Evolutionary conservation across 1,140 invertebrate genomes (phyloP), one percentile per base, ranked within the genome.

Genomic region (Penaeus vannamei): DNA sequence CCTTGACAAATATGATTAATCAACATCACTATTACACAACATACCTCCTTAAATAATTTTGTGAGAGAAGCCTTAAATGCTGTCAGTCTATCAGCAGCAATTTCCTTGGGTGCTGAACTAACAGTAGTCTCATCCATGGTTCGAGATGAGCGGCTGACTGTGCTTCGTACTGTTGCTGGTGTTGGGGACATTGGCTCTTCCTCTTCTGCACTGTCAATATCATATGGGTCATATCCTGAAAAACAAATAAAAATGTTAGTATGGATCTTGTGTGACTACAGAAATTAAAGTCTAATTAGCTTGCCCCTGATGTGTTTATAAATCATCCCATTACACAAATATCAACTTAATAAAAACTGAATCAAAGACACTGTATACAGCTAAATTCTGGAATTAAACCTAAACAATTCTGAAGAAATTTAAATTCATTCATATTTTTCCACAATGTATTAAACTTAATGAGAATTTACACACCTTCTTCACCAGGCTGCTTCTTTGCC

Each of bases 171-270:
- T 62, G 77, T n/a, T 26, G 89, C 77, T n/a, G 79, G 84, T 26
- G 89, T 80, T 62, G 88, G 83, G 29, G 88, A 90, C 42, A 72
- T 86, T 22, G 83, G 82, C 1, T 12, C 62, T 7, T 85, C 87
- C 14, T 89, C 87, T 2, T 85, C 87, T 14, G 76, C 88, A 66
- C 85, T 79, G 14, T 84, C 89, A 77, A 90, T 90, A 8, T 90
- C 89, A 80, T 90, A 90, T 19, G 89, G 89, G 59, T 90, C 89
- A 42, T 86, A 90, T 5, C 84, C 82, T 87, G 29, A 26, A 84
- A 59, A 7, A 80, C 79, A 61, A 79, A 79, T 3, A 66, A 29
- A 69, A 32, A 0, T 53, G n/a, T 76, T 76, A 19, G 7, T 76
- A 76, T 19, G 29, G n/a, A 19, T 76, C 22, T 22, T n/a, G 53